These are phyloP conservation scores for Omphaloscelis lunosa DNA, from an alignment of 2,888 invertebrate species.

Conservation along the genomic window DNA sequence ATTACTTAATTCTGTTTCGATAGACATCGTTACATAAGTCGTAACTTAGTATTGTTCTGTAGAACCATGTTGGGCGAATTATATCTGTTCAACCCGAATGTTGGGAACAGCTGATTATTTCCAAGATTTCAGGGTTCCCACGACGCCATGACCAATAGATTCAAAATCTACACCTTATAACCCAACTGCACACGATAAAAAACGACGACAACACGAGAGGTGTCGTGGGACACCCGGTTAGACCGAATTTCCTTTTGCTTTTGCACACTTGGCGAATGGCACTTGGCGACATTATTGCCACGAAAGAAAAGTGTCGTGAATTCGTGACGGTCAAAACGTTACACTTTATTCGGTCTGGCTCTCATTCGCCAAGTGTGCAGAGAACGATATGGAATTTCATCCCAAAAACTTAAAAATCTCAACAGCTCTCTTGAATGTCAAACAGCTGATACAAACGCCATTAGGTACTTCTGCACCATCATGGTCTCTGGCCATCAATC, in stretches of 20 bases:
- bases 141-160: neutral
- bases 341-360: neutral
- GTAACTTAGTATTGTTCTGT: neutral
- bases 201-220: neutral
- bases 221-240: neutral
- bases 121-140: neutral
- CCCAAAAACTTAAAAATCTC: neutral
- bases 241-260: neutral
- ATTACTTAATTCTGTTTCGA: neutral
- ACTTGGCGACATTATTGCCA: neutral
- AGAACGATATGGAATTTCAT: neutral
- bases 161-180: neutral
- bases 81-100: neutral
- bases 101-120: neutral
- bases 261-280: neutral
- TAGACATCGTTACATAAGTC: neutral
- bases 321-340: too few relatives aligned
- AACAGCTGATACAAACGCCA: constrained; percentile 34
- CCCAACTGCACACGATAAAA: neutral
- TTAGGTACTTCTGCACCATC: constrained; percentile 26
- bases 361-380: neutral
- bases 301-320: too few relatives aligned
- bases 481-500: constrained; percentile 40
- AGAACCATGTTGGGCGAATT: neutral
- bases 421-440: constrained; percentile 25